Percentiles rank a stretch among this genome's conserved stretches.
phyloP scores from a whole-genome alignment of 2,113 vertebrate genomes.

The Perccottus glenii region DNA sequence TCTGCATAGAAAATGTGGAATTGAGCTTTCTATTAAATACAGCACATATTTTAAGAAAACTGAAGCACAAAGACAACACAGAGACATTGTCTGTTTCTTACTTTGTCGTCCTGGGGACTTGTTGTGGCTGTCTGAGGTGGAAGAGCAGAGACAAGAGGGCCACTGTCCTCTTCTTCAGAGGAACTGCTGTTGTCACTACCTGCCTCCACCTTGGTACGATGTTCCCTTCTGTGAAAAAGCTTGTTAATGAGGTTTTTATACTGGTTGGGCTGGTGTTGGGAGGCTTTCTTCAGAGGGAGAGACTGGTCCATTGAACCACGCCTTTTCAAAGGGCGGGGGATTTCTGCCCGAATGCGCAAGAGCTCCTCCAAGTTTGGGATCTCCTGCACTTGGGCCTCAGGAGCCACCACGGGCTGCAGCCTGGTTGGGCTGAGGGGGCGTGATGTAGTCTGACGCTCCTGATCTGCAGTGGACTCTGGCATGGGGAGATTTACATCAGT shows the following conservation, averaged over 20 bases:
- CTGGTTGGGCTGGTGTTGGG: conserved; percentile 79
- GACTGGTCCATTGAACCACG: conserved; percentile 83
- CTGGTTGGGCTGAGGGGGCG: conserved; percentile 89
- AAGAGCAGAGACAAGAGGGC: not conserved
- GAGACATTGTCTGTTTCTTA: conserved; percentile 31
- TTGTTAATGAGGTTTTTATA: conserved; percentile 88
- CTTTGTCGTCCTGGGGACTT: conserved; percentile 56
- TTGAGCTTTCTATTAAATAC: not conserved
- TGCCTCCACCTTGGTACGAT: conserved; percentile 40
- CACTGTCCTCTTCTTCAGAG: conserved; percentile 73
- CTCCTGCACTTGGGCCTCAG: conserved; percentile 73
- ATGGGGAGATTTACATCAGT: conserved; percentile 45
- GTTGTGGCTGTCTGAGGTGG: not conserved
- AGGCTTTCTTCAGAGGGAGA: conserved; percentile 46
- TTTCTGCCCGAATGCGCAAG: conserved; percentile 84
- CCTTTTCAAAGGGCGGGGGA: conserved; percentile 88
- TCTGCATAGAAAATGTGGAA: conserved; percentile 63
- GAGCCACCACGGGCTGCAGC: conserved; percentile 86
- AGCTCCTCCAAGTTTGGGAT: conserved; percentile 82
- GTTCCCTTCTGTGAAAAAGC: conserved; percentile 77
- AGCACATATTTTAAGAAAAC: no score
- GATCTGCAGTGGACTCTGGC: not conserved
- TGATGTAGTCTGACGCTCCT: conserved; percentile 41
- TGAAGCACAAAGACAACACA: no score
- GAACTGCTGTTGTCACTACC: conserved; percentile 71